Conservation (phyloP, 2,113 vertebrate genomes). For the Tangachromis dhanisi region DNA sequence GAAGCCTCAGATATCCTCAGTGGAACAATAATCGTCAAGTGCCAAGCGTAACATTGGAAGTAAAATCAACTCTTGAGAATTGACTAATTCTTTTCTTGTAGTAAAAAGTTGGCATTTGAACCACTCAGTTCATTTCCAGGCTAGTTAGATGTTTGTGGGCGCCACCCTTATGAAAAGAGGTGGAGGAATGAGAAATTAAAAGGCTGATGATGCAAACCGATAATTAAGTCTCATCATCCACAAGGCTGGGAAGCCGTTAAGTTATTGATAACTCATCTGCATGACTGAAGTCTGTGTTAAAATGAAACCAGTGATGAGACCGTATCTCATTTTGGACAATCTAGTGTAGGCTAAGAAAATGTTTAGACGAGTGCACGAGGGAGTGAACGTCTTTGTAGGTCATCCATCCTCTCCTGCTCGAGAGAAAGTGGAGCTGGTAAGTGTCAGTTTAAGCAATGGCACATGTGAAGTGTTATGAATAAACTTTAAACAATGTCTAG, state of each 20-base stretch:
- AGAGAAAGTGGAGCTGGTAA: background rate
- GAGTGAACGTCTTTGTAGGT: background rate
- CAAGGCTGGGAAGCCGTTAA: background rate
- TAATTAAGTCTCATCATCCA: background rate
- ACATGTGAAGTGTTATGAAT: background rate
- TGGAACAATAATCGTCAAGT: background rate
- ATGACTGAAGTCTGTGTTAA: background rate
- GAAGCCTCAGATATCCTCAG: background rate
- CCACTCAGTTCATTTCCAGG: background rate
- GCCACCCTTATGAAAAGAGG: background rate
- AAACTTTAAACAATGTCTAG: background rate
- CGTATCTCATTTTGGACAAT: background rate
- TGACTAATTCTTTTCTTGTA: background rate
- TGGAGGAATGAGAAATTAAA: background rate
- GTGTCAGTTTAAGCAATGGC: background rate
- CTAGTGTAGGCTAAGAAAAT: background rate
- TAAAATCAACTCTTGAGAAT: background rate
- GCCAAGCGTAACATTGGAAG: background rate
- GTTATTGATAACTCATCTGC: background rate
- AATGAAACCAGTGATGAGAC: background rate
- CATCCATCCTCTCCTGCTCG: background rate
- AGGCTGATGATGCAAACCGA: accelerated
- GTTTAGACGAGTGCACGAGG: background rate
- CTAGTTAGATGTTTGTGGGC: background rate
- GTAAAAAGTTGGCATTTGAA: background rate